These are phyloP conservation scores for Mactra quadrangularis DNA, from an alignment of 1,140 invertebrate genomes.

Conservation along the genomic window DNA sequence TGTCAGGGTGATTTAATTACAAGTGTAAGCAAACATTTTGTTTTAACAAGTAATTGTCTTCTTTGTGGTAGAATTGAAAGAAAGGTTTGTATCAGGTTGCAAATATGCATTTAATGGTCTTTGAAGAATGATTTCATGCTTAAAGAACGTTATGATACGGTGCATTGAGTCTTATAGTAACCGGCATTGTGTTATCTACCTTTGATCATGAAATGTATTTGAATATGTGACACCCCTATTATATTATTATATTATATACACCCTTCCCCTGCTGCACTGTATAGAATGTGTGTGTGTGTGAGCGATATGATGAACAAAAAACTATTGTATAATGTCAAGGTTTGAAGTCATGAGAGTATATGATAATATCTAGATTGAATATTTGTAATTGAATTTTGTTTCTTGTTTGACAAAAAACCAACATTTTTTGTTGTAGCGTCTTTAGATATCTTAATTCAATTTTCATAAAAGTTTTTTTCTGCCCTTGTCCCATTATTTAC, in stretches of 20 bases:
- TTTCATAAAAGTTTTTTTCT: too few species aligned
- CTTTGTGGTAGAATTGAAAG: background rate
- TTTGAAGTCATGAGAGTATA: too few species aligned
- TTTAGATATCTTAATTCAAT: too few species aligned
- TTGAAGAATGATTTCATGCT: slow-evolving; percentile 14
- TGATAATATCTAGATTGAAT: too few species aligned
- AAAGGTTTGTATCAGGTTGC: slow-evolving; percentile 13
- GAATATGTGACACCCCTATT: slow-evolving; percentile 28
- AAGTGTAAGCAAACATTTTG: too few species aligned
- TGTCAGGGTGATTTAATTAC: too few species aligned
- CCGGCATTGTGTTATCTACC: background rate
- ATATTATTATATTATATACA: slow-evolving; percentile 15
- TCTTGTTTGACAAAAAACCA: too few species aligned
- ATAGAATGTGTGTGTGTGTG: slow-evolving; percentile 22
- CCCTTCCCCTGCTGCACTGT: slow-evolving; percentile 31
- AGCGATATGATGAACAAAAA: background rate
- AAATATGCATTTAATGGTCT: slow-evolving; percentile 14
- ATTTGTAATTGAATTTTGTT: too few species aligned
- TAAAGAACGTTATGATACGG: slow-evolving; percentile 3
- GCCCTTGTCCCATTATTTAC: too few species aligned
- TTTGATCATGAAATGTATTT: slow-evolving; percentile 13
- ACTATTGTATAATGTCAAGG: too few species aligned
- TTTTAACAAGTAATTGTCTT: too few species aligned
- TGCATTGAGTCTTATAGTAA: background rate
- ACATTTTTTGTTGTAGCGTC: too few species aligned